These are phyloP conservation scores for Lumbricus terrestris DNA, from an alignment of 2,888 invertebrate species.

Conservation along the genomic window DNA sequence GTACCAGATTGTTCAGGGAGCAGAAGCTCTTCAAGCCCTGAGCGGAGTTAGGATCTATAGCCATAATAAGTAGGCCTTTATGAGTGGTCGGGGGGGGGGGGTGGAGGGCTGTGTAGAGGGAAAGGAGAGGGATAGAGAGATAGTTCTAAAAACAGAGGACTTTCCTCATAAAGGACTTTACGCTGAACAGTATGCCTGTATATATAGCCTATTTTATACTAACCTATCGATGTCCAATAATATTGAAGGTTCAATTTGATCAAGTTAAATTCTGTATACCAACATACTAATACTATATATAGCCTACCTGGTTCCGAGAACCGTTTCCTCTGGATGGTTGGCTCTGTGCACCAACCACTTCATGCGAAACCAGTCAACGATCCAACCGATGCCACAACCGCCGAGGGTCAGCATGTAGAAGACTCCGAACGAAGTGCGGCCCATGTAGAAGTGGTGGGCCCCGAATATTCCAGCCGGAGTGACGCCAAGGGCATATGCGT, in stretches of 20 bases:
- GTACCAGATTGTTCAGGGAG: too few relatives aligned
- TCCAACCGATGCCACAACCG: constrained; percentile 23
- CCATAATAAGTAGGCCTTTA: too few relatives aligned
- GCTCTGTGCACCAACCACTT: constrained; percentile 19
- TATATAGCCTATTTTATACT: not conserved
- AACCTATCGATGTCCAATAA: not conserved
- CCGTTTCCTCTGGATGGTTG: constrained; percentile 20
- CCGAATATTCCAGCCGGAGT: constrained; percentile 21
- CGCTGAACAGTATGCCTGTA: not conserved
- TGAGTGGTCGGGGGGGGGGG: too few relatives aligned
- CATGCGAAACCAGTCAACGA: constrained; percentile 29
- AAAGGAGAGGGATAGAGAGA: not conserved
- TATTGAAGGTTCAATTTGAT: not conserved
- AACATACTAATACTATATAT: not conserved
- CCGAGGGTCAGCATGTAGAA: constrained; percentile 30
- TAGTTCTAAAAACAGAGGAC: not conserved
- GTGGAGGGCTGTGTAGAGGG: not conserved
- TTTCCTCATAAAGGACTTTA: not conserved
- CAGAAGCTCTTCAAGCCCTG: too few relatives aligned
- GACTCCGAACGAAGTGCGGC: not conserved
- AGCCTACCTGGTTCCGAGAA: not conserved
- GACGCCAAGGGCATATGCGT: constrained; percentile 8
- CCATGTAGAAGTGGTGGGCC: constrained; percentile 32
- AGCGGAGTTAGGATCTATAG: too few relatives aligned
- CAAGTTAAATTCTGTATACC: too few relatives aligned